Evolutionary conservation across 2,888 invertebrate species (phyloP), one percentile per base, ranked within the genome.

Genomic region (Microplitis deprimator): DNA sequence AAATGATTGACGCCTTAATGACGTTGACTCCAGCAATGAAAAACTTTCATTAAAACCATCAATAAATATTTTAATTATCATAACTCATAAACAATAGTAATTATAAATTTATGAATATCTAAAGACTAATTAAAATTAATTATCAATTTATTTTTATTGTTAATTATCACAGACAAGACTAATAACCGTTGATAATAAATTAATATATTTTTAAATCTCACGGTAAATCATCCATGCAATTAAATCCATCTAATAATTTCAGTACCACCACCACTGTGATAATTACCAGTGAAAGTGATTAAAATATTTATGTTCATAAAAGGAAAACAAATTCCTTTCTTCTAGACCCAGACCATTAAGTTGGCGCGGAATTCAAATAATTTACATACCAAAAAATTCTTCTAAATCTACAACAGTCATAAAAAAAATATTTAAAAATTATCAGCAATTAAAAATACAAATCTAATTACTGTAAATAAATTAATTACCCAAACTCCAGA

Each of bases 1-100:
- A 91, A 72, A 90, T 95, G 82, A 89, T 88, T 78, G 85, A 90
- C 50, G 87, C 87, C n/a, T 82, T 91, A 41, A 87, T 91, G 85
- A 86, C 87, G 0, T 71, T 89, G 75, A 85, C 84, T 20, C 82
- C 87, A 3, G 86, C 83, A 16, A 87, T 87, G 88, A 86, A 86
- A 80, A 85, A 88, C 17, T 84, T 88, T 50, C 83, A 82, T 81
- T 87, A 79, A 84, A 41, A 13, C 4, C 50, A 7, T 10, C 4
- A 29, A 29, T 29, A 50, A 50, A 50, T 50, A 13, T 13, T 13
- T 50, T 50, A 2, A 50, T 10, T 3, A 50, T 20, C 20, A 20
- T 29, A 29, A 29, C 29, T 29, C 29, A 29, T 29, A 29, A 29
- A 29, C 29, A 50, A 50, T 50, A 50, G 50, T 50, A 50, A 50